Conservation (phyloP, 2,888 invertebrate species). For the Norana najaformis region DNA sequence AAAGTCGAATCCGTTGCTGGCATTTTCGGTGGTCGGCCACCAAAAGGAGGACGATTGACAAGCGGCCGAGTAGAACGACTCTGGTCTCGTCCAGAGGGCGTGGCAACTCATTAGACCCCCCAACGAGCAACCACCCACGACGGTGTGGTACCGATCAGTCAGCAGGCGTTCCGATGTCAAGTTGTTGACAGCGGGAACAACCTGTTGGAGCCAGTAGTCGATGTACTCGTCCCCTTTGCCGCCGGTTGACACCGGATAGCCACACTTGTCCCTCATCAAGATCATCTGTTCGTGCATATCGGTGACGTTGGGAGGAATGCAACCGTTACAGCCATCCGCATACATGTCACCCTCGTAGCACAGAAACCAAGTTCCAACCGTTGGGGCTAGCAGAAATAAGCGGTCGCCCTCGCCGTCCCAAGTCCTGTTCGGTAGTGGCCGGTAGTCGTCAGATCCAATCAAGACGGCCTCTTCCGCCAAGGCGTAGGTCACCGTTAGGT, state of each 20-base stretch:
- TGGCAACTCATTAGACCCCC: neutral
- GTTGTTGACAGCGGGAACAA: neutral
- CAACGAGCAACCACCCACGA: neutral
- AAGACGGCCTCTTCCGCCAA: neutral
- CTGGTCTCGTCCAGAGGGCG: slow-evolving; percentile 7
- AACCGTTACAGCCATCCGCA: neutral
- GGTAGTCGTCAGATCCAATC: neutral
- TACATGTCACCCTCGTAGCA: slow-evolving; percentile 4
- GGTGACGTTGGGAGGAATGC: slow-evolving; percentile 9
- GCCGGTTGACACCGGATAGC: neutral
- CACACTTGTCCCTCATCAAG: neutral
- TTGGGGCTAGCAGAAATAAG: neutral
- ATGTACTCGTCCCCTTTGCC: slow-evolving; percentile 10
- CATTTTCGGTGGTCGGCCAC: neutral
- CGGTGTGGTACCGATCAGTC: slow-evolving; percentile 5
- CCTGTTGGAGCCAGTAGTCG: neutral
- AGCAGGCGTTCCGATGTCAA: neutral
- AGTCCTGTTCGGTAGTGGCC: neutral
- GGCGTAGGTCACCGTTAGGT: neutral
- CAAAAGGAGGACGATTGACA: slow-evolving; percentile 14
- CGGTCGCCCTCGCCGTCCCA: neutral
- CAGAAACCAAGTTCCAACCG: neutral
- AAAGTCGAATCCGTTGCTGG: neutral
- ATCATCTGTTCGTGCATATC: neutral
- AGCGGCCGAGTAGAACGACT: neutral